Evolutionary conservation across 2,113 vertebrate species (phyloP), one percentile per base, ranked within the genome.

Genomic region (Clarias magur): DNA sequence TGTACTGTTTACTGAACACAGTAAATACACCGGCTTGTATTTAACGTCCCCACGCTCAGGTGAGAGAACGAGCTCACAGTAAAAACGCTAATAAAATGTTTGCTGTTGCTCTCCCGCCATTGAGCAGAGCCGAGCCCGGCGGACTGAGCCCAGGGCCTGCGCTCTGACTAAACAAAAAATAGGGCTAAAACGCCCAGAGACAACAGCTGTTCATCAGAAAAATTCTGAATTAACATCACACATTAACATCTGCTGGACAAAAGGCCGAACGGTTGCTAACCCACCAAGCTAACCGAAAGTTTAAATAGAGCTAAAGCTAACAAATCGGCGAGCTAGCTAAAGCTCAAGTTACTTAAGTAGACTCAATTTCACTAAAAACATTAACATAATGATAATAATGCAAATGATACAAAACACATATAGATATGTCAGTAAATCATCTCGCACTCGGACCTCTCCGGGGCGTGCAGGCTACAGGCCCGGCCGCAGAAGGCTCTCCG

Each of bases 81-180:
- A 65, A 48, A 8, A 48, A 23, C 23, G 17, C 3, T 21, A 73
- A 57, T 78, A 62, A 72, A 67, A 86, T 88, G 88, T 93, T 93
- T 90, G 73, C 78, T 86, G 90, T 23, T 85, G 59, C 90, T 92
- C 94, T 95, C 94, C 95, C 95, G 95, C 94, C 95, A 94, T 93
- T 92, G 89, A 63, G 68, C 84, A 72, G 30, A 48, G 75, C 84
- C 23, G 88, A 79, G 54, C 72, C 27, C 27, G 56, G 78, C 5
- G 78, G 16, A 60, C 27, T 38, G 30, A 60, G 23, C 57, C 15
- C 79, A 30, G 25, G 57, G 56, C 57, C 79, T 80, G 56, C 27
- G 30, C 3, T 15, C 30, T 4, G 3, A 59, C 7, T 4, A 57
- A 4, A 57, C n/a, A 57, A 16, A 57, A 59, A 11, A 34, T 3